phyloP scores from a whole-genome alignment of 2,888 invertebrate genomes.

The Drosophila setosimentum region DNA sequence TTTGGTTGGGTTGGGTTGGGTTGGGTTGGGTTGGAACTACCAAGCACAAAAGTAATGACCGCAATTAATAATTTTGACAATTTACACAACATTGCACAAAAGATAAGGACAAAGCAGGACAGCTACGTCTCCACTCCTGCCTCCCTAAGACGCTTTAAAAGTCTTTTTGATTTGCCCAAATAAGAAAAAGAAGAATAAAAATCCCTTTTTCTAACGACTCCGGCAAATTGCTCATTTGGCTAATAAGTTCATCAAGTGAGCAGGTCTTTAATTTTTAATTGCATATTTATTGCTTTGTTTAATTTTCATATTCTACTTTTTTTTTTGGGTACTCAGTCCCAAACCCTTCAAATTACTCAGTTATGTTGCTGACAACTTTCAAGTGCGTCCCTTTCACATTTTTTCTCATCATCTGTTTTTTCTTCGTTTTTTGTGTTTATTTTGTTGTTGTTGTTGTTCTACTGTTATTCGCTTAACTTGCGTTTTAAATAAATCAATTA shows the following conservation, averaged over 20 bases:
- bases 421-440: background rate
- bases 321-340: background rate
- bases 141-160: background rate
- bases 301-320: conserved; percentile 18
- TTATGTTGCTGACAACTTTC: conserved; percentile 47
- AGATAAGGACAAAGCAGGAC: conserved; percentile 44
- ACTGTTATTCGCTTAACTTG: conserved; percentile 54
- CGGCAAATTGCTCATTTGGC: conserved; percentile 44
- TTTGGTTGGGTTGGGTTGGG: no score
- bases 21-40: background rate
- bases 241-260: conserved; percentile 40
- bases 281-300: conserved; percentile 50
- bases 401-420: conserved; percentile 4
- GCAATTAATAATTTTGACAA: conserved; percentile 83
- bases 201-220: background rate
- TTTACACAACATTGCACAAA: conserved; percentile 76
- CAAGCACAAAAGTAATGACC: conserved; percentile 54
- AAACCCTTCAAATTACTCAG: conserved; percentile 31
- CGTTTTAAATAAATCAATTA: conserved; percentile 78
- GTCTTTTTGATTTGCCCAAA: conserved; percentile 42
- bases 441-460: conserved; percentile 3
- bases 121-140: background rate
- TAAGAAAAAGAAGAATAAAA: background rate
- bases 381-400: conserved; percentile 38
- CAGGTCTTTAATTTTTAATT: conserved; percentile 44